phyloP scores from a whole-genome alignment of 2,797 vertebrate species.

The Aulostomus chinensis region DNA sequence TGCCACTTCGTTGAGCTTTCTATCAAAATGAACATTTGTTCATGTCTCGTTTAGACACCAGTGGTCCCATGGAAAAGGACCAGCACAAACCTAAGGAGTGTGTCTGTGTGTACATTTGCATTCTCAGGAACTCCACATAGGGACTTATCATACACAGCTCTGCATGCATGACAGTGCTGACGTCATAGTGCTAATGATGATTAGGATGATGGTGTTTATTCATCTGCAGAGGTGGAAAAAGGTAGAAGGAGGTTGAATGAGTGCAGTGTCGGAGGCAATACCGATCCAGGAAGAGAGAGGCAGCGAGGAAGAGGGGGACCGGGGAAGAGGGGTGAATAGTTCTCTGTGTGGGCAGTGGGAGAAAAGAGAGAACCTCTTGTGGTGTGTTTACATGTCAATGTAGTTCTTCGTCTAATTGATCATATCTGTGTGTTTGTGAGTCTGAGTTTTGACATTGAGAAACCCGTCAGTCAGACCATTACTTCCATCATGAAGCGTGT shows the following conservation, averaged over 20 bases:
- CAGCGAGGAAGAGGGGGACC: constrained; percentile 41
- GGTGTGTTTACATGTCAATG: constrained; percentile 70
- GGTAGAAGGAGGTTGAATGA: constrained; percentile 62
- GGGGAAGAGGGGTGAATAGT: constrained; percentile 54
- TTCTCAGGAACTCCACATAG: constrained; percentile 8
- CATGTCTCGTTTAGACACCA: constrained; percentile 11
- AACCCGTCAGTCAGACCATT: constrained; percentile 12
- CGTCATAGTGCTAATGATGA: constrained; percentile 68
- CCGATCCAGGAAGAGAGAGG: constrained; percentile 49
- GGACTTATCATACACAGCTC: constrained; percentile 17
- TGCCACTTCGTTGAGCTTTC: constrained; percentile 34
- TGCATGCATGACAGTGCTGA: constrained; percentile 29
- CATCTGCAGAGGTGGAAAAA: constrained; percentile 67
- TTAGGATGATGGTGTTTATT: constrained; percentile 74
- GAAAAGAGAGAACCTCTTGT: constrained; percentile 67
- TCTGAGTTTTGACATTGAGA: constrained; percentile 27
- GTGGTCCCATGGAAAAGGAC: constrained; percentile 19
- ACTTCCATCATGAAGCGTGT: constrained; percentile 26
- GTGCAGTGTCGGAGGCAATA: constrained; percentile 52
- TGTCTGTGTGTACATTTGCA: background rate
- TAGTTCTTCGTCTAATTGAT: constrained; percentile 61
- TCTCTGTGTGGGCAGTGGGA: constrained; percentile 52
- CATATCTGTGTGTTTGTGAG: constrained; percentile 16
- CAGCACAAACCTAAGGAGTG: constrained; percentile 3
- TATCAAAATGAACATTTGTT: constrained; percentile 41